phyloP scores from a whole-genome alignment of 1,140 invertebrate species.

The Agrilus planipennis region DNA sequence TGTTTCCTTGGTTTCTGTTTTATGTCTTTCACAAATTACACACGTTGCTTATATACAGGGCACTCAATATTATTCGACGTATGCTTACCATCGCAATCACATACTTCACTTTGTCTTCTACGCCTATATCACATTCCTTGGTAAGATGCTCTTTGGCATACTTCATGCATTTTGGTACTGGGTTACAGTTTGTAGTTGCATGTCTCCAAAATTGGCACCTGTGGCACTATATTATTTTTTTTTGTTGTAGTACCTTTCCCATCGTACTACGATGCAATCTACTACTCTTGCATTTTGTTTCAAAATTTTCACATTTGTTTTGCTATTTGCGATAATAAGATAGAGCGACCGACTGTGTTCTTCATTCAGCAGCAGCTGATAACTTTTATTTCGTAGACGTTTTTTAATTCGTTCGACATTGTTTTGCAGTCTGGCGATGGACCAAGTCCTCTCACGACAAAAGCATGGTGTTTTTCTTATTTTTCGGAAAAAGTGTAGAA shows the following conservation, averaged over 20 bases:
- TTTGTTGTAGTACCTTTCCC: constrained; percentile 19
- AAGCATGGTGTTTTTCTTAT: constrained; percentile 9
- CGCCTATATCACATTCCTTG: constrained; percentile 1
- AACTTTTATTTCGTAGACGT: neutral
- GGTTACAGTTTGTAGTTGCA: constrained; percentile 20
- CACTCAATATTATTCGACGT: constrained; percentile 12
- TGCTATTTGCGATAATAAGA: constrained; percentile 2
- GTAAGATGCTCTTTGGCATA: constrained; percentile 21
- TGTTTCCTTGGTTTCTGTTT: neutral
- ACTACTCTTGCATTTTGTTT: constrained; percentile 1
- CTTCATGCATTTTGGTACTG: constrained; percentile 21
- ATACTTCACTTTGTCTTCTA: neutral
- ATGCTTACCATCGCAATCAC: constrained; percentile 21
- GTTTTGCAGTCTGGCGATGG: neutral
- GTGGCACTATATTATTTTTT: constrained; percentile 20
- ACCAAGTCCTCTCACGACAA: constrained; percentile 7
- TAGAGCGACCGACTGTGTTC: neutral
- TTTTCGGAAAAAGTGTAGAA: constrained; percentile 8
- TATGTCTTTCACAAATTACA: constrained; percentile 1
- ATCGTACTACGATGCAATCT: constrained; percentile 13
- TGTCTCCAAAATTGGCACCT: constrained; percentile 28
- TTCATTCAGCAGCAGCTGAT: neutral
- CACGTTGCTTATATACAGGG: neutral
- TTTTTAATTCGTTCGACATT: constrained; percentile 4
- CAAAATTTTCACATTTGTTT: neutral